Conservation (phyloP, 2,113 vertebrate genomes). For the Spea multiplicata region DNA sequence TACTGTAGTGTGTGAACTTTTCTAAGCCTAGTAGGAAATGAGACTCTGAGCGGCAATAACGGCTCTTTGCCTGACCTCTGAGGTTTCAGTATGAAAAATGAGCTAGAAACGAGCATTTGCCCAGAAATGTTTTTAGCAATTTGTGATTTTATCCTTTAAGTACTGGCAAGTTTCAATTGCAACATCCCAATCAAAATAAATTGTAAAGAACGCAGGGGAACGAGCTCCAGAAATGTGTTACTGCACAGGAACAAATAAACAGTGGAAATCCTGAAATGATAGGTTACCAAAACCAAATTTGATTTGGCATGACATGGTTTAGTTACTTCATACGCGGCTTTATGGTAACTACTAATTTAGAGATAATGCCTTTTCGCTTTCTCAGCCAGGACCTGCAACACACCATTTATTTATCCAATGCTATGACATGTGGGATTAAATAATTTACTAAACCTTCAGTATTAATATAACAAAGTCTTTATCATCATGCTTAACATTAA, state of each 20-base stretch:
- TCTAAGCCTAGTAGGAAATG: not conserved
- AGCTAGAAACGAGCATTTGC: conserved; percentile 9
- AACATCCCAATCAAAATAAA: conserved; percentile 17
- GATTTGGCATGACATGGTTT: conserved; percentile 31
- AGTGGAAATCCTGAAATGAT: conserved; percentile 39
- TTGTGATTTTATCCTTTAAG: conserved; percentile 35
- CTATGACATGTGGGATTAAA: conserved; percentile 34
- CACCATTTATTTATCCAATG: conserved; percentile 12
- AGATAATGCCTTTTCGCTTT: conserved; percentile 27
- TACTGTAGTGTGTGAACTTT: no score
- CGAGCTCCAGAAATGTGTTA: conserved; percentile 23
- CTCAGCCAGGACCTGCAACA: conserved; percentile 3
- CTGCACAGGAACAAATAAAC: conserved; percentile 33
- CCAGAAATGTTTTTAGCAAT: conserved; percentile 9
- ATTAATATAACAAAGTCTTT: conserved; percentile 17
- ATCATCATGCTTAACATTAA: not conserved
- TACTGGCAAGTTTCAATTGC: conserved; percentile 12
- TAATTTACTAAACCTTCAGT: conserved; percentile 24
- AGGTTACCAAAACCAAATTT: conserved; percentile 35
- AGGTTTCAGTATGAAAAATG: not conserved
- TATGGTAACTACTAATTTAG: conserved; percentile 42
- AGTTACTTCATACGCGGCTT: conserved; percentile 47
- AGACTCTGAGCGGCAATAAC: not conserved
- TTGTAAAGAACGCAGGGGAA: conserved; percentile 13
- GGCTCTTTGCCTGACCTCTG: not conserved